Conservation (phyloP, 2,888 invertebrate species). For the Aradus depressus region DNA sequence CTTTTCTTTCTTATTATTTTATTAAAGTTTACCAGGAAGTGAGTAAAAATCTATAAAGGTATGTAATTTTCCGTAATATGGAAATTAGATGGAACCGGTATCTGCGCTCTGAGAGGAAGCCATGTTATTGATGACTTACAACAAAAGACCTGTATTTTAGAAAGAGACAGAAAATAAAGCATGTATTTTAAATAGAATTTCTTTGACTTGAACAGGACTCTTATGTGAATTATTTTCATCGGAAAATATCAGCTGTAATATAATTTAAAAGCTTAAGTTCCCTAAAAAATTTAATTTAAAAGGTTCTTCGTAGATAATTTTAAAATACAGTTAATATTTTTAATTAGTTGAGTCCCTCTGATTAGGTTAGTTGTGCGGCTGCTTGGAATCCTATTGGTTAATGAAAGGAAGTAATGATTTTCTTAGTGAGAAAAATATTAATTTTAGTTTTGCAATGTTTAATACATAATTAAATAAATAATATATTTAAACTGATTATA, state of each 20-base stretch:
- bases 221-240: no score
- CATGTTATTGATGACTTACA: conserved; percentile 20
- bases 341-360: conserved; percentile 8
- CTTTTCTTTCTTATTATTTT: neutral
- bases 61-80: conserved; percentile 9
- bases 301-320: neutral
- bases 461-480: no score
- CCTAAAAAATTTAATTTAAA: neutral
- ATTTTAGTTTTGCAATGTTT: no score
- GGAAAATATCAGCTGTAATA: neutral
- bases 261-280: neutral
- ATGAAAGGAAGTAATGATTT: conserved; percentile 16
- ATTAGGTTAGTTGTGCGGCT: conserved; percentile 17
- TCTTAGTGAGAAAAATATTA: no score
- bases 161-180: conserved; percentile 16
- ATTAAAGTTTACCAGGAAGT: neutral
- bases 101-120: conserved; percentile 17
- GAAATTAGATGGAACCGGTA: conserved; percentile 16
- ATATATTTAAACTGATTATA: no score
- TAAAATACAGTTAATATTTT: neutral
- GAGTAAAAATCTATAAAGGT: no score
- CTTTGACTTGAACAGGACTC: no score
- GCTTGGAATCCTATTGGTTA: conserved; percentile 16
- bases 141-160: conserved; percentile 16
- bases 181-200: neutral